Base-by-base conservation (phyloP, 2,888 invertebrate genomes). In the Acleris holmiana region DNA sequence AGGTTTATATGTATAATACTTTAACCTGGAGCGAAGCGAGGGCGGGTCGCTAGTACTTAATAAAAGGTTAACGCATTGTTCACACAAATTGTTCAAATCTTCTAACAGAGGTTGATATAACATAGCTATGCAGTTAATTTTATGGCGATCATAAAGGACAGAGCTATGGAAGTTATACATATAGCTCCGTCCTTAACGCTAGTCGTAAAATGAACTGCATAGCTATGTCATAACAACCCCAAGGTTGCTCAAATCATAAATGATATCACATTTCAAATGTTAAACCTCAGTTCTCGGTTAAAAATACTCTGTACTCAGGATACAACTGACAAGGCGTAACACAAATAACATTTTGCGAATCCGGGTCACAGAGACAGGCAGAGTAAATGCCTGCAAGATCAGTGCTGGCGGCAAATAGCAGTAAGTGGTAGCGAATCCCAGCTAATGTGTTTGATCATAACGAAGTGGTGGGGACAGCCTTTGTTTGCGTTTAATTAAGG, bases 401-500 rank as follows among this genome's bases (percentile, higher is more conserved):
- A 44, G 56, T 48, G 51, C 44, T 25, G 53, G 61, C 58, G 41
- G 62, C 53, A 59, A 67, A 64, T 75, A 72, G 73, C 74, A 72
- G 73, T 79, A 76, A 78, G 76, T 78, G 77, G 72, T 70, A 71
- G 76, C 75, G 78, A 83, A 82, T 82, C 78, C 73, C 68, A 73
- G 73, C 82, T 85, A 84, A 86, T 85, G 83, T 86, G 85, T 85
- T 85, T 86, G 84, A 84, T 82, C 83, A 78, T 82, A 81, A 82
- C 82, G 79, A 77, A 83, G 80, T 79, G 76, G 49, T 46, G 57
- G 57, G 77, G 76, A 79, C 82, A 78, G 74, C 74, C 82, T 86
- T 83, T 88, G 87, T 88, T 88, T 87, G 83, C 79, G 77, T 88
- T 87, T 88, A 86, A 88, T 87, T 88, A 87, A 83, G 80, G 84